Evolutionary conservation across 1,140 invertebrate genomes (phyloP), one percentile per base, ranked within the genome.

Genomic region (Drosophila mayri): DNA sequence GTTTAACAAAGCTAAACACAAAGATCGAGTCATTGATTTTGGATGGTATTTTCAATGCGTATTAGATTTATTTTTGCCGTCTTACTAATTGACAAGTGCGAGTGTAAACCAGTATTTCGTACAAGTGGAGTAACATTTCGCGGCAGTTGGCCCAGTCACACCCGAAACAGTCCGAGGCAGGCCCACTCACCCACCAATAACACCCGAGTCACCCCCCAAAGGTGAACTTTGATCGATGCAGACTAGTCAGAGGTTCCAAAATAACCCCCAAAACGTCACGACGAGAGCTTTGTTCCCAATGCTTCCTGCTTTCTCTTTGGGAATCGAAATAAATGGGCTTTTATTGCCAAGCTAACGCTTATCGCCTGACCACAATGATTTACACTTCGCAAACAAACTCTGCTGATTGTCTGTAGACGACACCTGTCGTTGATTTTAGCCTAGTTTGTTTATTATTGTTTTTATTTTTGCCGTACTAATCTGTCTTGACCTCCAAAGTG

Each of bases 241-340:
- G 37, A 44, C 50, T 43, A 62, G 59, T 70, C 61, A 75, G 76
- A 22, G 18, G 4, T 30, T 43, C 79, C 28, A 55, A 86, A 87
- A 87, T 83, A 79, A 68, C 47, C 46, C 28, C 16, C n/a, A 59
- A 76, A 76, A 83, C 83, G 83, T 86, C 83, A 86, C 67, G 28
- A 41, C 20, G 25, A 37, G 25, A 43, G 37, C 54, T 59, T 50
- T 59, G 54, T 61, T 67, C 55, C 25, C 30, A 30, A 28, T 38
- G 55, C 38, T 81, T 79, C 65, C 70, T 63, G 65, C 67, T 63
- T 85, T 80, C 55, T 65, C 71, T 68, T 32, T 9, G 47, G 49
- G 3, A 35, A 70, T 20, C 22, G 16, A 54, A 65, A 63, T 65
- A 49, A 67, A 57, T 40, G 61, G 14, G 57, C 22, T 40, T 68